A percentile compares a stretch with the other conserved stretches of the same genome.
Evolutionary conservation across 2,113 vertebrate genomes (phyloP).

Genomic region (Neodon shergylaensis): DNA sequence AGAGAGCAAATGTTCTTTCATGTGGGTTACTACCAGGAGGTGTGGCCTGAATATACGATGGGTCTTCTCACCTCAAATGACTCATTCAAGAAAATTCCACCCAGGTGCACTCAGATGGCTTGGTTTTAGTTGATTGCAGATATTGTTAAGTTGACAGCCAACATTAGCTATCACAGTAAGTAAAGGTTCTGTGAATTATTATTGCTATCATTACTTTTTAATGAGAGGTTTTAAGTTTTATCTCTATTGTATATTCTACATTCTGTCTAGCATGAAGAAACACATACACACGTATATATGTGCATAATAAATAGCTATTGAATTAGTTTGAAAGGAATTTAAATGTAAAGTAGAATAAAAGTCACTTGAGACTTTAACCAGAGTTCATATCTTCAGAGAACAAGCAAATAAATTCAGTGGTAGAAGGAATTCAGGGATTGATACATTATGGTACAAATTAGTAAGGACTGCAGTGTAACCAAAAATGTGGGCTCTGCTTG

Average conservation of each 20-base stretch:
- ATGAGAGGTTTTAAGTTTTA: neutral
- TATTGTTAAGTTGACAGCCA: neutral
- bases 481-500: neutral
- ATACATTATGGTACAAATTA: neutral
- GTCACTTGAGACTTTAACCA: neutral
- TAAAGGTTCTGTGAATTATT: neutral
- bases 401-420: neutral
- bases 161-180: neutral
- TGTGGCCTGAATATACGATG: neutral
- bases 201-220: neutral
- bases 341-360: conserved; percentile 12
- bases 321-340: neutral
- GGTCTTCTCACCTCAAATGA: neutral
- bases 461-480: neutral
- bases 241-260: neutral
- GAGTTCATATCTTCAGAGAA: neutral
- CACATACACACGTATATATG: neutral
- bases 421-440: neutral
- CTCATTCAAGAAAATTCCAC: neutral
- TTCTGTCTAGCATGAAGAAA: neutral
- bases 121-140: neutral
- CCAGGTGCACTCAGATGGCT: neutral
- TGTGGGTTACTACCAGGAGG: neutral
- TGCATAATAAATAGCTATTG: neutral
- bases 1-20: neutral